Evolutionary conservation across 2,113 vertebrate species (phyloP), one percentile per base, ranked within the genome.

Genomic region (Anser brachyrhynchus): DNA sequence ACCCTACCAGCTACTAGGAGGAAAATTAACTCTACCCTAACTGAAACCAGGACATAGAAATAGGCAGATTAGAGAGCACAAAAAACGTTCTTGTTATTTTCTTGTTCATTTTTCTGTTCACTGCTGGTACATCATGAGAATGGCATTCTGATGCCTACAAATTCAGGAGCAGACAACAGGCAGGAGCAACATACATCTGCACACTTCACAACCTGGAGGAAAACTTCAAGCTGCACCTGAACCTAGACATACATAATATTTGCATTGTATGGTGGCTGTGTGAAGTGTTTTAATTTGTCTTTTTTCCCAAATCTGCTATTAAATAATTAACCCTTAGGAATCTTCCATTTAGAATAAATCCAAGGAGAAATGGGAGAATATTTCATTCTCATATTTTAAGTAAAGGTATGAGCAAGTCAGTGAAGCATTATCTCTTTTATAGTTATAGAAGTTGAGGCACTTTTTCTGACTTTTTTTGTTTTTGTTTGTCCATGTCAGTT

Each of bases 281-380:
- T 51, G 67, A 74, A 86, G 33, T 22, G 7, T 3, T 79, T 69
- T 33, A 31, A 11, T 71, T 84, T 67, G 6, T 14, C 25, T 21
- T 52, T 49, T 64, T 44, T 25, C 43, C 20, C 14, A 83, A 12
- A 62, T 49, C 66, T 72, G 6, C 44, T 87, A 4, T 51, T 72
- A 9, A 4, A 3, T 49, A 54, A 49, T 78, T 61, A 65, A 79
- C 28, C 16, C 13, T 61, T 72, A 37, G 58, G 58, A 87, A 90
- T 62, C 16, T 21, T 79, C 59, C 73, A 28, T 90, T 95, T 87
- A 76, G 35, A 87, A 84, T 84, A 90, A 90, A 75, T n/a, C 43
- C 31, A 89, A 66, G 51, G 19, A 78, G 11, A 89, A 89, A 82
- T 23, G 11, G 5, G 61, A 71, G 19, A 44, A 43, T 11, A 5